These are phyloP conservation scores for Cirrhinus molitorella DNA, from an alignment of 2,797 vertebrate species.

Conservation along the genomic window DNA sequence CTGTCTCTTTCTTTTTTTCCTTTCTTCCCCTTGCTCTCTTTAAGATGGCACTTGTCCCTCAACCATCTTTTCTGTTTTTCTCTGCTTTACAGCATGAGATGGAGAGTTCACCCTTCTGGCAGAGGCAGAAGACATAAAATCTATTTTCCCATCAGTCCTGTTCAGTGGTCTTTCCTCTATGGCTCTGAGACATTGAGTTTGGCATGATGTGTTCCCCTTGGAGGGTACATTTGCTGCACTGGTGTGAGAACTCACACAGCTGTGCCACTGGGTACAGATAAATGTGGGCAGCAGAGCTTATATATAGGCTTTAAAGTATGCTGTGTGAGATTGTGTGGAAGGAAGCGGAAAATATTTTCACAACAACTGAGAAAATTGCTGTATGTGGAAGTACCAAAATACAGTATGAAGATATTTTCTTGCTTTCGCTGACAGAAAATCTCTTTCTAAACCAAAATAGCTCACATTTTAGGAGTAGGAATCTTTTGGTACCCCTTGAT, in stretches of 20 bases:
- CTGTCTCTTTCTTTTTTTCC: constrained; percentile 42
- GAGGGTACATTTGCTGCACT: constrained; percentile 9
- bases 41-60: constrained; percentile 32
- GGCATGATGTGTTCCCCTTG: constrained; percentile 28
- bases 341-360: constrained; percentile 2
- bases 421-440: neutral
- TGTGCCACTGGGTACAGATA: constrained; percentile 34
- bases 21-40: constrained; percentile 58
- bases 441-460: no score
- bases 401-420: neutral
- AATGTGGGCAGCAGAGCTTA: constrained; percentile 36
- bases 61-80: constrained; percentile 50
- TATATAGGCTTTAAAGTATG: constrained; percentile 30
- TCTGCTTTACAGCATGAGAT: constrained; percentile 15
- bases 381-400: neutral
- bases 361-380: constrained; percentile 10
- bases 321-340: constrained; percentile 4
- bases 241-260: constrained; percentile 35
- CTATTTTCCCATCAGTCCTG: constrained; percentile 14
- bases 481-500: no score
- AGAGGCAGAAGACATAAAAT: constrained; percentile 30
- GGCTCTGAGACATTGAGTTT: constrained; percentile 30
- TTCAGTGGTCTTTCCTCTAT: constrained; percentile 21
- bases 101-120: neutral
- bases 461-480: no score